Evolutionary conservation across 1,140 invertebrate genomes (phyloP).

Genomic region (Drosophila nigrodunni): DNA sequence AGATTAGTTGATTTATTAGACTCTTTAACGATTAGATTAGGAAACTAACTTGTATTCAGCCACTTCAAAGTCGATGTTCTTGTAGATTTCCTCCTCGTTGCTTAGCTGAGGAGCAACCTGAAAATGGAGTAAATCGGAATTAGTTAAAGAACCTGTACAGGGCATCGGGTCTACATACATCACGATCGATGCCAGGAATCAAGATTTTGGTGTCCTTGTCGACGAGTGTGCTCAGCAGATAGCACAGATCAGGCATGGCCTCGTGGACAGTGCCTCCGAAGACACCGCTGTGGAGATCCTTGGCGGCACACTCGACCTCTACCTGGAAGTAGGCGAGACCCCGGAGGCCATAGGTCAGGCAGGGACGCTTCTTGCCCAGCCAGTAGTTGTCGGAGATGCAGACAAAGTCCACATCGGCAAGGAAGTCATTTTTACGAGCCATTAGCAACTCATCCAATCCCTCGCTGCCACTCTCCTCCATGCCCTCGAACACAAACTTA

Average conservation of each 20-base stretch:
- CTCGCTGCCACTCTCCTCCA: constrained; percentile 99
- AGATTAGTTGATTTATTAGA: constrained; percentile 55
- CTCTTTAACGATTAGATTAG: constrained; percentile 53
- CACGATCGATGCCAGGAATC: constrained; percentile 92
- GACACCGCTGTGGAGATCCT: constrained; percentile 98
- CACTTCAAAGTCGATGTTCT: constrained; percentile 95
- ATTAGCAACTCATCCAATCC: constrained; percentile 95
- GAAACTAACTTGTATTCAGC: constrained; percentile 89
- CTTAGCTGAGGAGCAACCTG: constrained; percentile 86
- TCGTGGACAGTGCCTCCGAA: constrained; percentile 96
- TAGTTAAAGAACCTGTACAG: too few species aligned
- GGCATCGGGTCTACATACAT: constrained; percentile 84
- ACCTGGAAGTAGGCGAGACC: constrained; percentile 97
- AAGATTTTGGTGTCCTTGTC: constrained; percentile 94
- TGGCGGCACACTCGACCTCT: constrained; percentile 94
- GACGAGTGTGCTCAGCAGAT: constrained; percentile 92
- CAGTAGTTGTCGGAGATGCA: constrained; percentile 99
- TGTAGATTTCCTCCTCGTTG: constrained; percentile 92
- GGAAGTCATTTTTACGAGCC: constrained; percentile 91
- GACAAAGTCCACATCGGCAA: constrained; percentile 95
- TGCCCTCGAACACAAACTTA: constrained; percentile 99
- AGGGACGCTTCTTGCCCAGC: constrained; percentile 98
- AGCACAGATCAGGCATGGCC: constrained; percentile 95
- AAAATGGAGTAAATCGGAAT: background rate
- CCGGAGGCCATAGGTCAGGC: constrained; percentile 97